Evolutionary conservation across 2,888 invertebrate genomes (phyloP).

Genomic region (Erebia aethiops): DNA sequence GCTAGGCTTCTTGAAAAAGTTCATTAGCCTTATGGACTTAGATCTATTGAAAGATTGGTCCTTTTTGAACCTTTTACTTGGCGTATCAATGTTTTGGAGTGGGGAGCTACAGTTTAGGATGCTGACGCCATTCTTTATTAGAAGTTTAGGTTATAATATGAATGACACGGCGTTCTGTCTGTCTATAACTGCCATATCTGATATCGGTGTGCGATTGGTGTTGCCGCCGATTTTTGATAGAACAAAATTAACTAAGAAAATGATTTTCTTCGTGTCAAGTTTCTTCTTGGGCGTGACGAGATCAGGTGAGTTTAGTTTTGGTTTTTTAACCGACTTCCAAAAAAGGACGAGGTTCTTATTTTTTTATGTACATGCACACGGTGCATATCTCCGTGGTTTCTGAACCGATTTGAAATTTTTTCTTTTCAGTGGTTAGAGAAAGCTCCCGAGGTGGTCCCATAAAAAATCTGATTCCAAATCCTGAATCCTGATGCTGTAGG

Average conservation of each 20-base stretch:
- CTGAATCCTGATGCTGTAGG: no score
- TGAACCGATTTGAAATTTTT: no score
- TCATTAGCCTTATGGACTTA: conserved; percentile 87
- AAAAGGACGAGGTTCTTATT: no score
- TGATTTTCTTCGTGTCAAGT: conserved; percentile 87
- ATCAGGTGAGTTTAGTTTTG: conserved; percentile 83
- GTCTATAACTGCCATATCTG: conserved; percentile 89
- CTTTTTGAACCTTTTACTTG: conserved; percentile 88
- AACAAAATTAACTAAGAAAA: conserved; percentile 86
- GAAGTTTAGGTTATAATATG: conserved; percentile 83
- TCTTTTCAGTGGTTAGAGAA: no score
- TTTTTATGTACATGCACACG: no score
- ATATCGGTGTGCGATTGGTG: conserved; percentile 87
- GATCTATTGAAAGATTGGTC: conserved; percentile 88
- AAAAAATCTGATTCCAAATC: no score
- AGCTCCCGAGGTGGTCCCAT: no score
- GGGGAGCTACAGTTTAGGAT: conserved; percentile 90
- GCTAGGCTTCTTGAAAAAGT: conserved; percentile 77
- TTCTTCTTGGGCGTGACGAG: conserved; percentile 88
- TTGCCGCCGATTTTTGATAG: conserved; percentile 89
- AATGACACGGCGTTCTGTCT: conserved; percentile 88
- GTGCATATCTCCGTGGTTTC: no score
- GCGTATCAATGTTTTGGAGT: conserved; percentile 88
- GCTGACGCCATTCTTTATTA: conserved; percentile 87
- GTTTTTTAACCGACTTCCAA: no score